Percentiles rank a stretch among this genome's conserved stretches.
These are phyloP conservation scores for Octopus sinensis DNA, from an alignment of 1,140 invertebrate genomes.

Conservation along the genomic window DNA sequence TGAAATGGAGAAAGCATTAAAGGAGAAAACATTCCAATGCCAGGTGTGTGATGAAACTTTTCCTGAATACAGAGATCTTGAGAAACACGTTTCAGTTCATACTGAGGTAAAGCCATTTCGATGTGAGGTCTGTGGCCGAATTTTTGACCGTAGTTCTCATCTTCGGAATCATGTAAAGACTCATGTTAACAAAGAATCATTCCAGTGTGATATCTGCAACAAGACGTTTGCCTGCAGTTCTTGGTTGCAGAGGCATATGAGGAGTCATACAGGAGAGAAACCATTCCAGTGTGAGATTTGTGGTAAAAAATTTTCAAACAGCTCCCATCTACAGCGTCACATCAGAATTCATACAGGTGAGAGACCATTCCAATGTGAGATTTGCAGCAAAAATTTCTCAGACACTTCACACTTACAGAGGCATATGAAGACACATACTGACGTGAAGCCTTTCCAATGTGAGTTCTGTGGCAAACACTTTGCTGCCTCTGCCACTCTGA, in stretches of 20 bases:
- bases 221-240: slow-evolving; percentile 76
- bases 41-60: not conserved
- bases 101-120: not conserved
- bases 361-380: slow-evolving; percentile 51
- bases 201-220: slow-evolving; percentile 19
- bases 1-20: not conserved
- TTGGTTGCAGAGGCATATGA: slow-evolving; percentile 90
- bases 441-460: slow-evolving; percentile 50
- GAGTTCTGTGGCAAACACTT: slow-evolving; percentile 38
- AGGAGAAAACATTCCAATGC: not conserved
- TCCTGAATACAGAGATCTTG: not conserved
- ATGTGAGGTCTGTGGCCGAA: not conserved
- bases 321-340: slow-evolving; percentile 87
- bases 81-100: not conserved
- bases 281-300: slow-evolving; percentile 91
- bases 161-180: not conserved
- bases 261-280: slow-evolving; percentile 95
- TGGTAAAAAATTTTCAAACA: slow-evolving; percentile 92
- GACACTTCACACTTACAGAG: slow-evolving; percentile 58
- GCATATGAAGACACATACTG: slow-evolving; percentile 54
- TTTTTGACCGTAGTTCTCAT: not conserved
- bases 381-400: slow-evolving; percentile 59
- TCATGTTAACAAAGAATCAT: not conserved
- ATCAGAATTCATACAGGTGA: slow-evolving; percentile 20
- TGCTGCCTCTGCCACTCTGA: not conserved